Evolutionary conservation across 1,140 invertebrate species (phyloP), one percentile per base, ranked within the genome.

Genomic region (Achatina immaculata): DNA sequence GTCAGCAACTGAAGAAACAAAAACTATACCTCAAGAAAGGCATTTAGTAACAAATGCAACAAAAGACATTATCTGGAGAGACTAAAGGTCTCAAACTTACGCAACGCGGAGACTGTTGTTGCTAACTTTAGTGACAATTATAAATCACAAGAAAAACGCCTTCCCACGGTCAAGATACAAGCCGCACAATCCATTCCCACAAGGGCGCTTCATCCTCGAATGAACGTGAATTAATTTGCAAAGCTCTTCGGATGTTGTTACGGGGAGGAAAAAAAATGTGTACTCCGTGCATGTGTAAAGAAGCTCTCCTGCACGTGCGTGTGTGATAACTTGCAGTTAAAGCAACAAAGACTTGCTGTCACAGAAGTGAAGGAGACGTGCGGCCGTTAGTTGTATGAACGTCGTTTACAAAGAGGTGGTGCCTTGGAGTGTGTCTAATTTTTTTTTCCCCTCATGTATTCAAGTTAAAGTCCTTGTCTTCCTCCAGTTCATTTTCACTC

Each of bases 241-340:
- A 28, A 62, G 58, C 58, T 62, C 16, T 62, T 62, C 28, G n/a
- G 28, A n/a, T 2, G 58, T 31, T 62, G n/a, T 62, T 62, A 34
- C 4, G 2, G n/a, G 58, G n/a, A n/a, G n/a, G n/a, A n/a, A n/a
- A n/a, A n/a, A n/a, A 62, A 62, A 3, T 31, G 58, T 4, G n/a
- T 62, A 31, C 58, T 62, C n/a, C 58, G n/a, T 4, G n/a, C 58
- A 0, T 6, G 58, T 31, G 58, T 62, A 34, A 62, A 62, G 58
- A 3, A 31, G 58, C 58, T 62, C 58, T 62, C 28, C 31, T 62
- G 58, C 58, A 62, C 58, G 58, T 62, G 58, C 28, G 4, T 62
- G 58, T 62, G 58, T 9, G 58, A 62, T 62, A 62, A 62, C 58
- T 62, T 62, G 58, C 58, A 9, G 58, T 62, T 62, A 62, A 62